Evolutionary conservation across 2,888 invertebrate species (phyloP).

Genomic region (Ophion obscuratus): DNA sequence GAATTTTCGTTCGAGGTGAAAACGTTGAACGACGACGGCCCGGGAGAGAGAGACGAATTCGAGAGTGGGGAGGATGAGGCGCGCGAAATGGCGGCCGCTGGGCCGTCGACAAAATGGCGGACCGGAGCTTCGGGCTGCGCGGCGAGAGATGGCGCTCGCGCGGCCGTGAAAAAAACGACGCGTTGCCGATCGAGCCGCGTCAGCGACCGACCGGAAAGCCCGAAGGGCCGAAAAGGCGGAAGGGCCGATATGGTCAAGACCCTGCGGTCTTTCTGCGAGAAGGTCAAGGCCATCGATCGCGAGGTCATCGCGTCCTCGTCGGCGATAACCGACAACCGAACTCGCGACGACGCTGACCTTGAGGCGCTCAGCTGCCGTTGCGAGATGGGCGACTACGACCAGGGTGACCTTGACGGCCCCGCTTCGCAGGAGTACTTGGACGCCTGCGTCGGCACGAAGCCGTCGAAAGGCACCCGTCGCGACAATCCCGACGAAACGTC

Average conservation of each 20-base stretch:
- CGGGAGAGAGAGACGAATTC: neutral
- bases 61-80: constrained; percentile 6
- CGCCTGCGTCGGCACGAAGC: constrained; percentile 51
- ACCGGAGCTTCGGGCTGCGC: neutral
- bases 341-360: neutral
- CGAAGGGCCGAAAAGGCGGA: neutral
- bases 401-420: neutral
- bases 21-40: constrained; percentile 22
- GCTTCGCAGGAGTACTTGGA: constrained; percentile 27
- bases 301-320: constrained; percentile 50
- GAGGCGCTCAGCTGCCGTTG: constrained; percentile 32
- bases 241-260: constrained; percentile 58
- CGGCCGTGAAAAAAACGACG: neutral
- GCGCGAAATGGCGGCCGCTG: neutral
- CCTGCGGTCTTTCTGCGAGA: constrained; percentile 66
- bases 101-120: constrained; percentile 1
- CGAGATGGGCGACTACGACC: constrained; percentile 10
- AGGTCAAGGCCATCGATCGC: constrained; percentile 63
- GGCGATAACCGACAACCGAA: constrained; percentile 11
- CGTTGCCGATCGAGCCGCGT: constrained; percentile 19
- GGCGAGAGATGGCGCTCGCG: neutral
- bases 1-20: constrained; percentile 69
- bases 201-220: neutral
- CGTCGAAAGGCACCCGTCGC: neutral
- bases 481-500: neutral